phyloP scores from a whole-genome alignment of 2,113 vertebrate genomes.

The Gopherus evgoodei region DNA sequence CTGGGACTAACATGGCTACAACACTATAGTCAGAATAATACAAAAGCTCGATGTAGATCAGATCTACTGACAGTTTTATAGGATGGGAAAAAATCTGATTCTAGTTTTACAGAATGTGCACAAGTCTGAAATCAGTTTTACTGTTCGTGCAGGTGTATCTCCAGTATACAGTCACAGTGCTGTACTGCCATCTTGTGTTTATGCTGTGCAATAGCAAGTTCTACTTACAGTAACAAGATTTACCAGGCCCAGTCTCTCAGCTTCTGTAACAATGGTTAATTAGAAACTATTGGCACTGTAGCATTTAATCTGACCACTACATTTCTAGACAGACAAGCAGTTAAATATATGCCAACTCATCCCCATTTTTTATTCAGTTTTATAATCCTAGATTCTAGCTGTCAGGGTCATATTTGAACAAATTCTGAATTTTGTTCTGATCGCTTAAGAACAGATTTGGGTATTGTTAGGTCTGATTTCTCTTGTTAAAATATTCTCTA shows the following conservation, averaged over 20 bases:
- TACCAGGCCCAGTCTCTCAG: rapidly evolving
- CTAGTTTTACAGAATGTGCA: rapidly evolving
- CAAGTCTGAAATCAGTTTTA: rapidly evolving
- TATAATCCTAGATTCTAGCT: no score
- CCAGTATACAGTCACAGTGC: rapidly evolving
- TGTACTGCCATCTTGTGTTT: constrained; percentile 3
- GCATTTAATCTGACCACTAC: not conserved
- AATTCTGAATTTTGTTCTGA: no score
- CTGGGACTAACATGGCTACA: not conserved
- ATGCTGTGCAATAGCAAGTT: rapidly evolving
- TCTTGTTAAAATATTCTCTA: no score
- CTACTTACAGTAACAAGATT: not conserved
- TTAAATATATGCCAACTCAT: no score
- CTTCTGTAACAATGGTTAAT: not conserved
- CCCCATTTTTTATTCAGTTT: no score
- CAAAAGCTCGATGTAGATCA: not conserved
- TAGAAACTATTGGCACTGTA: not conserved
- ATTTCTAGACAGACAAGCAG: not conserved
- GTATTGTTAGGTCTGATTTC: no score
- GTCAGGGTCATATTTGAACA: no score
- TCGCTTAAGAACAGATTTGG: no score
- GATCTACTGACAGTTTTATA: rapidly evolving
- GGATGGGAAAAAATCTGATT: not conserved
- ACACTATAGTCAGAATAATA: not conserved
- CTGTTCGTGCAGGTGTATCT: rapidly evolving